phyloP scores from a whole-genome alignment of 2,797 vertebrate species.

The Alfaro cultratus region DNA sequence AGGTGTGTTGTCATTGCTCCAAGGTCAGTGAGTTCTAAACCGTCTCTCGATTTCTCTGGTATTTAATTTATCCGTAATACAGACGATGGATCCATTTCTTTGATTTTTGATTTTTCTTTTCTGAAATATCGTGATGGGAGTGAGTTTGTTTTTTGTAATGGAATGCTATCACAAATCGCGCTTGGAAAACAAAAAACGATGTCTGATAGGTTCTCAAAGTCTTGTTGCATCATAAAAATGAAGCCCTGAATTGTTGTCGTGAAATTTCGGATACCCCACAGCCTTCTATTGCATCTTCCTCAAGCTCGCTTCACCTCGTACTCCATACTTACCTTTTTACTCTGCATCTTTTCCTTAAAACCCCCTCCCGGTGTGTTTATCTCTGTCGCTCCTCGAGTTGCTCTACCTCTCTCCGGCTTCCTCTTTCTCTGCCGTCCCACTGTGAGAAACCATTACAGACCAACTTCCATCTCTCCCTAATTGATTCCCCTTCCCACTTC shows the following conservation, averaged over 20 bases:
- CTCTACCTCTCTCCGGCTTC: conserved; percentile 40
- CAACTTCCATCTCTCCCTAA: conserved; percentile 79
- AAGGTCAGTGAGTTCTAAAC: conserved; percentile 55
- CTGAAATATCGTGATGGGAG: not conserved
- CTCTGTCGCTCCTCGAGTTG: conserved; percentile 50
- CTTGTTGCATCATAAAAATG: conserved; percentile 63
- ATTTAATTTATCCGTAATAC: conserved; percentile 2
- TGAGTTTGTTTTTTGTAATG: conserved; percentile 31
- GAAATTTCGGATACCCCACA: conserved; percentile 58
- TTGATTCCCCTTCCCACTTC: conserved; percentile 72
- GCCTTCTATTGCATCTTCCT: conserved; percentile 56
- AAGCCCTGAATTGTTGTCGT: conserved; percentile 58
- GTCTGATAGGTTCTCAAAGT: conserved; percentile 56
- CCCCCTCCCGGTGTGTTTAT: conserved; percentile 77
- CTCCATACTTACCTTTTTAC: conserved; percentile 42
- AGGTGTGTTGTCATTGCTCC: conserved; percentile 67
- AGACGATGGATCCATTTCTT: not conserved
- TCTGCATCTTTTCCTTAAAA: conserved; percentile 66
- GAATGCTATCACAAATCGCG: conserved; percentile 22
- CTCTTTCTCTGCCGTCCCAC: conserved; percentile 60
- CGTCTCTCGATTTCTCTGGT: conserved; percentile 44
- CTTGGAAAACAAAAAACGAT: conserved; percentile 14
- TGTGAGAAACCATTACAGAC: conserved; percentile 80
- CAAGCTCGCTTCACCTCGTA: conserved; percentile 35
- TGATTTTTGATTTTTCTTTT: not conserved